A percentile compares a stretch with the other conserved stretches of the same genome.
These are phyloP conservation scores for Orycteropus afer DNA, from an alignment of 2,113 vertebrate genomes.

Conservation along the genomic window DNA sequence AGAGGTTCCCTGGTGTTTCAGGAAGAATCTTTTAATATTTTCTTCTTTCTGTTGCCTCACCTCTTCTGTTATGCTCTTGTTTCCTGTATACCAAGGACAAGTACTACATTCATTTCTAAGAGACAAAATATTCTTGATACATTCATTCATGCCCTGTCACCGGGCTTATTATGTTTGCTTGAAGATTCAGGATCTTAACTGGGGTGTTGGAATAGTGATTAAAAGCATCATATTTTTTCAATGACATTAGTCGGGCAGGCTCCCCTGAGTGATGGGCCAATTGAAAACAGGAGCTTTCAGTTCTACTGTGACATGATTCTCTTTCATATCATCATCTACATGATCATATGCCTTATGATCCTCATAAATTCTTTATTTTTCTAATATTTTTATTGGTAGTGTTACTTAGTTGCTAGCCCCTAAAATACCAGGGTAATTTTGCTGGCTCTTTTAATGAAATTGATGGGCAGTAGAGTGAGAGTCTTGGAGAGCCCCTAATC, in stretches of 20 bases:
- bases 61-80: background rate
- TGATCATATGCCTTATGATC: background rate
- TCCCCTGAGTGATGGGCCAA: background rate
- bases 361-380: background rate
- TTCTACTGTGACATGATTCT: rapidly evolving
- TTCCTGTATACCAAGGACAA: background rate
- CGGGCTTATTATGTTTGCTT: background rate
- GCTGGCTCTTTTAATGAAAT: background rate
- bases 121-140: background rate
- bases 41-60: background rate
- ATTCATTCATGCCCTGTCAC: background rate
- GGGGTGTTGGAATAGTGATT: background rate
- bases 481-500: no score
- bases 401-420: background rate
- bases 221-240: background rate
- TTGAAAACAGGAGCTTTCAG: background rate
- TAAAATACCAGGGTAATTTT: background rate
- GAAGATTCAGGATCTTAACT: background rate
- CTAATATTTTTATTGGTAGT: background rate
- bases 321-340: background rate
- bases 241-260: background rate
- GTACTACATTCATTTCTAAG: background rate
- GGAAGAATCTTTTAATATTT: background rate
- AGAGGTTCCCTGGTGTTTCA: background rate
- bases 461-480: background rate